A percentile compares a stretch with the other conserved stretches of the same genome.
phyloP scores from a whole-genome alignment of 2,888 invertebrate species.

The Archaeoteleia sp. region DNA sequence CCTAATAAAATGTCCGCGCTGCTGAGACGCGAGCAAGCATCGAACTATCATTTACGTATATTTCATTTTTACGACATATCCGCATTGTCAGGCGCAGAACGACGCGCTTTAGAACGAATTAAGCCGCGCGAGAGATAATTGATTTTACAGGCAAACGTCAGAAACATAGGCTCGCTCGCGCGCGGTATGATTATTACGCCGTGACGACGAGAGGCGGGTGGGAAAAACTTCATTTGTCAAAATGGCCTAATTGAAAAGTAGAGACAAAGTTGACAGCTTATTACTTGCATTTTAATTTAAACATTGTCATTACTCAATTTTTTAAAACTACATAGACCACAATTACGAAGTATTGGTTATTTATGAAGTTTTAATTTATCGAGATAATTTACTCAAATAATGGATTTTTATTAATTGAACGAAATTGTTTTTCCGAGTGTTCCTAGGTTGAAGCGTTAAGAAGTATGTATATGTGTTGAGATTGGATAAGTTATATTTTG shows the following conservation, averaged over 20 bases:
- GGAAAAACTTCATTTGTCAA: constrained; percentile 15
- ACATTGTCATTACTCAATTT: constrained; percentile 13
- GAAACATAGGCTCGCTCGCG: constrained; percentile 30
- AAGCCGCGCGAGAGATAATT: constrained; percentile 34
- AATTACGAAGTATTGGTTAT: no score
- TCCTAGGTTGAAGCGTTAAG: no score
- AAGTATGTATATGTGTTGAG: no score
- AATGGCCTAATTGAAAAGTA: constrained; percentile 35
- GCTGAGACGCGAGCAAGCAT: constrained; percentile 12
- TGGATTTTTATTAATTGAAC: no score
- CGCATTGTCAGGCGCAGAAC: constrained; percentile 22
- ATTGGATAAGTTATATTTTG: no score
- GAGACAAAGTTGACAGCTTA: constrained; percentile 32
- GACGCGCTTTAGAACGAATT: constrained; percentile 35
- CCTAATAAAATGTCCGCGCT: constrained; percentile 16
- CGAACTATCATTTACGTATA: constrained; percentile 23
- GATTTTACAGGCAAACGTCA: constrained; percentile 44
- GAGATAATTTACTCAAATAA: no score
- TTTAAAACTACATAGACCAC: no score
- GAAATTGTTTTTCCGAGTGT: no score
- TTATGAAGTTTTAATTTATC: no score
- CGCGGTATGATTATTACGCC: constrained; percentile 31
- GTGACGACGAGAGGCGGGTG: constrained; percentile 8
- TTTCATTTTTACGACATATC: constrained; percentile 34
- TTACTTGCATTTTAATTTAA: constrained; percentile 37